Evolutionary conservation across 2,113 vertebrate species (phyloP).

Genomic region (Hemiscyllium ocellatum): DNA sequence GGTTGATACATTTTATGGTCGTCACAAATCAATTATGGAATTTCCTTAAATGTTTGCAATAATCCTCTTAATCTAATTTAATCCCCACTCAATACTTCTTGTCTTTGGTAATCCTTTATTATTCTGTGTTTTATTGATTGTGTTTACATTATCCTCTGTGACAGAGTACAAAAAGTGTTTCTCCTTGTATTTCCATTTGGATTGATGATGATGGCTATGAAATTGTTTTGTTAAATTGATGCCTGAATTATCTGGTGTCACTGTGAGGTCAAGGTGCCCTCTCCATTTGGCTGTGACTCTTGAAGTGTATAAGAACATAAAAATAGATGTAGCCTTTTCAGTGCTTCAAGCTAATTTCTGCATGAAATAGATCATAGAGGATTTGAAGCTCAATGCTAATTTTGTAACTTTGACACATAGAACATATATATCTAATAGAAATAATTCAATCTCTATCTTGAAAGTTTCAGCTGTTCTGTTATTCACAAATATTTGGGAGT

Average conservation of each 20-base stretch:
- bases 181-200: neutral
- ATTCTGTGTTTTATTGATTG: neutral
- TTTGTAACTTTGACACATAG: too few relatives aligned
- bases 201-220: neutral
- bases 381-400: too few relatives aligned
- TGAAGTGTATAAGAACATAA: too few relatives aligned
- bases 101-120: neutral
- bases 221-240: neutral
- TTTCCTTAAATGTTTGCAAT: neutral
- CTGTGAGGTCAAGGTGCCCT: neutral
- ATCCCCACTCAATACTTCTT: neutral
- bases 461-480: too few relatives aligned
- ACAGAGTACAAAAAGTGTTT: neutral
- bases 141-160: neutral
- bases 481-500: too few relatives aligned
- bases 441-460: too few relatives aligned
- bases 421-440: too few relatives aligned
- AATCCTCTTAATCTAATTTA: neutral
- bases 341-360: too few relatives aligned
- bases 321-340: too few relatives aligned
- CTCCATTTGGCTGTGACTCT: neutral
- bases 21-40: slow-evolving; percentile 4
- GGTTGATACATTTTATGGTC: neutral
- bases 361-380: too few relatives aligned
- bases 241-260: neutral